Evolutionary conservation across 2,888 invertebrate genomes (phyloP).

Genomic region (Nomada fabriciana): DNA sequence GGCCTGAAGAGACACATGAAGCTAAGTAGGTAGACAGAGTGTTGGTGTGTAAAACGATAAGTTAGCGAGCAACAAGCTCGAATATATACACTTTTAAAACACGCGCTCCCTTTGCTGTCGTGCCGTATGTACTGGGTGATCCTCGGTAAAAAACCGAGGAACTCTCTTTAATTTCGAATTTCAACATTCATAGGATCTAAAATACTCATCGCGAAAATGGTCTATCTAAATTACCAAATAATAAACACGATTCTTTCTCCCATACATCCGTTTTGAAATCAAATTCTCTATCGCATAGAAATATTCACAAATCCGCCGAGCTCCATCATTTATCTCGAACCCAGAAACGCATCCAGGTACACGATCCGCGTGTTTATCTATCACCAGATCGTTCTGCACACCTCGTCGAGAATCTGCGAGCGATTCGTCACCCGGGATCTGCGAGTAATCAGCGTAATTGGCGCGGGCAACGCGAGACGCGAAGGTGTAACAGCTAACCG

Average conservation of each 20-base stretch:
- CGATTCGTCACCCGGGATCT: constrained; percentile 36
- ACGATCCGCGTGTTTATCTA: not conserved
- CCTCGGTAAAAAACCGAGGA: not conserved
- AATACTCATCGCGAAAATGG: too few species aligned
- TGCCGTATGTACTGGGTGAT: constrained; percentile 24
- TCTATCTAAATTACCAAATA: too few species aligned
- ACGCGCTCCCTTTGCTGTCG: not conserved
- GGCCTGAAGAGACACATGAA: constrained; percentile 29
- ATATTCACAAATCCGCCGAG: not conserved
- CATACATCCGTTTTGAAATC: too few species aligned
- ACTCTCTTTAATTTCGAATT: too few species aligned
- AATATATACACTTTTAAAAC: constrained; percentile 37
- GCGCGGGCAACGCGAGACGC: constrained; percentile 37
- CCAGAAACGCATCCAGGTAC: not conserved
- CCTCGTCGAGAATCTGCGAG: not conserved
- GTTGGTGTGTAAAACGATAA: constrained; percentile 54
- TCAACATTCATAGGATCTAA: too few species aligned
- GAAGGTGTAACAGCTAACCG: constrained; percentile 19
- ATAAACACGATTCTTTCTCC: too few species aligned
- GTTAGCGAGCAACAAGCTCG: constrained; percentile 54
- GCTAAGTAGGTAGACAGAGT: constrained; percentile 40
- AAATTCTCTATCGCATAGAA: not conserved
- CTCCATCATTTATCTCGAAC: too few species aligned
- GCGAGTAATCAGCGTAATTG: constrained; percentile 52
- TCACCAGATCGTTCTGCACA: constrained; percentile 11